These are phyloP conservation scores for Atopsyche davidsoni DNA, from an alignment of 1,140 invertebrate genomes.

Conservation along the genomic window DNA sequence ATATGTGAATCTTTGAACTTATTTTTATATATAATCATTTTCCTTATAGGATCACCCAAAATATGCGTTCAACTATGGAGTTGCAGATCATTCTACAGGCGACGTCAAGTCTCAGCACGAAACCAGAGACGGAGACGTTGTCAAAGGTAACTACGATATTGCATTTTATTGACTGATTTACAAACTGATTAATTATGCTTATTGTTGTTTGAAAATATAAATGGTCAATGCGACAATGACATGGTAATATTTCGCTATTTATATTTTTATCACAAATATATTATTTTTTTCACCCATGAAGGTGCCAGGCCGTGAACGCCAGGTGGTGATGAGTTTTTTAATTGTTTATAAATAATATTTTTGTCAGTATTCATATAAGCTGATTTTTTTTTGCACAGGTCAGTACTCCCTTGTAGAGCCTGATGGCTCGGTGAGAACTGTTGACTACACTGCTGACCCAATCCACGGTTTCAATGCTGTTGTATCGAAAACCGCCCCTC, in stretches of 20 bases:
- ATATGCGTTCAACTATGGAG: slow-evolving; percentile 50
- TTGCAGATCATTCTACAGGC: slow-evolving; percentile 49
- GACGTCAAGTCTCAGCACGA: slow-evolving; percentile 52
- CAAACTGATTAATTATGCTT: too few species aligned
- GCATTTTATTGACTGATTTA: too few species aligned
- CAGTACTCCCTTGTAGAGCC: slow-evolving; percentile 50
- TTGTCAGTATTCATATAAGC: too few species aligned
- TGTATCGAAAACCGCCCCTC: background rate
- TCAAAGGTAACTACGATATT: slow-evolving; percentile 41
- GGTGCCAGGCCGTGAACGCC: too few species aligned
- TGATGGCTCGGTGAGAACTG: slow-evolving; percentile 50
- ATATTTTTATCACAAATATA: too few species aligned
- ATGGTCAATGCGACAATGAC: slow-evolving; percentile 40
- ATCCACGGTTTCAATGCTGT: slow-evolving; percentile 38
- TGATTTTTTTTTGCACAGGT: too few species aligned
- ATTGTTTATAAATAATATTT: too few species aligned
- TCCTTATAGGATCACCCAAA: slow-evolving; percentile 39
- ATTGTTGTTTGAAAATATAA: slow-evolving; percentile 42
- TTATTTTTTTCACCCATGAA: too few species aligned
- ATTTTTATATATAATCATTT: background rate
- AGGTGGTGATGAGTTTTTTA: too few species aligned
- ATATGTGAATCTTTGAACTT: too few species aligned
- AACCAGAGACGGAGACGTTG: slow-evolving; percentile 46
- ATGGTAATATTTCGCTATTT: too few species aligned
- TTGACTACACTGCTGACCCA: slow-evolving; percentile 47